These are phyloP conservation scores for Bursaphelenchus mucronatus DNA, from an alignment of 1,140 invertebrate species.

Conservation along the genomic window DNA sequence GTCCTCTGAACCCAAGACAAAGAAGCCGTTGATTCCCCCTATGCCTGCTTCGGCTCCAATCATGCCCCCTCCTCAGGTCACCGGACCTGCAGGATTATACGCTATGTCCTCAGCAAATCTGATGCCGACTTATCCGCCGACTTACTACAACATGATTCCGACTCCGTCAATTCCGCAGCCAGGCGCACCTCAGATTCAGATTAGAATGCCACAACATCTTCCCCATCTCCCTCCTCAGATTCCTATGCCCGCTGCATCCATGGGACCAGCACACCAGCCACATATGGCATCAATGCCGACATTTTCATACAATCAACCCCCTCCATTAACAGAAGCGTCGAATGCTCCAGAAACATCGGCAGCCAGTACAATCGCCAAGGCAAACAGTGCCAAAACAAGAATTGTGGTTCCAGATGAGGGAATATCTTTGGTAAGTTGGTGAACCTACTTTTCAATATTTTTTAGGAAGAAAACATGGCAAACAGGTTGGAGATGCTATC, in stretches of 20 bases:
- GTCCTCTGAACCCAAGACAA: constrained; percentile 30
- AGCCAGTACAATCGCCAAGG: constrained; percentile 61
- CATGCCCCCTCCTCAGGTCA: neutral
- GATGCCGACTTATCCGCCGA: neutral
- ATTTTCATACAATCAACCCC: neutral
- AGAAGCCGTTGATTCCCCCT: constrained; percentile 18
- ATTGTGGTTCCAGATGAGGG: constrained; percentile 65
- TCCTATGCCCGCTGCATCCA: too few species aligned
- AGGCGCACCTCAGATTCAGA: neutral
- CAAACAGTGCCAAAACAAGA: constrained; percentile 62
- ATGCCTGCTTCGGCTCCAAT: constrained; percentile 14
- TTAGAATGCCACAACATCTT: too few species aligned
- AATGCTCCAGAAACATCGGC: constrained; percentile 28
- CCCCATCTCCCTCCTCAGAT: too few species aligned
- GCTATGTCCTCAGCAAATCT: constrained; percentile 5
- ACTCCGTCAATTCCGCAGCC: constrained; percentile 2
- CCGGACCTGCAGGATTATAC: neutral
- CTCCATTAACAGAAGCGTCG: neutral
- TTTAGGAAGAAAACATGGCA: constrained; percentile 46
- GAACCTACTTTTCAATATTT: constrained; percentile 13
- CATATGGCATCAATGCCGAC: too few species aligned
- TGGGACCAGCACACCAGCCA: too few species aligned
- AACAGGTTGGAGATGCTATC: constrained; percentile 23
- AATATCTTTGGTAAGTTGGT: constrained; percentile 63
- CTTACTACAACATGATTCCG: constrained; percentile 11